Evolutionary conservation across 2,113 vertebrate species (phyloP), one percentile per base, ranked within the genome.

Genomic region (Cranoglanis bouderius): DNA sequence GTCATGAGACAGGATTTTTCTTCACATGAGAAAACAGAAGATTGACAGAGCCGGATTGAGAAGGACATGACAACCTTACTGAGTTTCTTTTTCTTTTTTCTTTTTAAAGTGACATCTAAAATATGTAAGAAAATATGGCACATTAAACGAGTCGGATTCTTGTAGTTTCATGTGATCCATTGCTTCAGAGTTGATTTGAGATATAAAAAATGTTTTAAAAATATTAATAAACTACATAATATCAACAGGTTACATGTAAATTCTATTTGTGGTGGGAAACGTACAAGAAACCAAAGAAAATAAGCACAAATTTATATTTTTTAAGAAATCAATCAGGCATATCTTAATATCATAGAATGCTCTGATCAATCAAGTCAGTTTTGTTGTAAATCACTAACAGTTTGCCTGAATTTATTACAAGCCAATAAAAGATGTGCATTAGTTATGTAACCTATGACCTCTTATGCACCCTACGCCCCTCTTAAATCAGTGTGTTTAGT

Each of bases 391-490:
- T 32, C 29, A 67, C 63, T 10, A 78, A 51, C 74, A 82, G 51
- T 63, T 72, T 67, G 18, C 51, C 59, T 82, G 24, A 81, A 89
- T 55, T 65, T 12, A 51, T 70, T 16, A 57, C 21, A 53, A 49
- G 9, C 26, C 46, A 65, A 21, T 65, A 40, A 55, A 77, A 75
- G 55, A 78, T 6, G 2, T 29, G 46, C 55, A 78, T 38, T 67
- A 53, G 12, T 87, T 80, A 35, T n/a, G 16, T 72, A 70, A 87
- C 43, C 43, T 35, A 29, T 87, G 35, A 51, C 38, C 82, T 77
- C 16, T 61, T 16, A 65, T n/a, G 32, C 32, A 67, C 14, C 29
- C 24, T 24, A 35, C 14, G 21, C 18, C 26, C 9, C 38, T 49
- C 29, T 38, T 35, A 35, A 19, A 57, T 32, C 2, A 78, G 13